Percentiles rank a stretch among this genome's conserved stretches.
Conservation (phyloP, 92 coral and sea anemone genomes). For the Parazoanthus atlanticus region DNA sequence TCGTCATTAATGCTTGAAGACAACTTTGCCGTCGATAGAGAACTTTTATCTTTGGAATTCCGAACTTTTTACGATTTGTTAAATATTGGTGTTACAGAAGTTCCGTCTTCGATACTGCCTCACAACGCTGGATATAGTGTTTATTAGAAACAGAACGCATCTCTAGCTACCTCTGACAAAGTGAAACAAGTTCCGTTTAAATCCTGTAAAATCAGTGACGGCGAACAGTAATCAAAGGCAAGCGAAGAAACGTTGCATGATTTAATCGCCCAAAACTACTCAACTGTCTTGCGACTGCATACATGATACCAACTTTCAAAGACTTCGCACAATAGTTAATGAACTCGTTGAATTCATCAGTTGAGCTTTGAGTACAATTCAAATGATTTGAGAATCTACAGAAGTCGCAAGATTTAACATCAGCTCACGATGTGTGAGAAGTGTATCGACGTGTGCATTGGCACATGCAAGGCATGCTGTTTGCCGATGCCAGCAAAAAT, state of each 20-base stretch:
- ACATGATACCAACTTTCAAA: not conserved
- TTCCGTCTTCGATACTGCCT: not conserved
- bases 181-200: not conserved
- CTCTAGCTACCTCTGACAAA: not conserved
- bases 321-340: slow-evolving; percentile 1
- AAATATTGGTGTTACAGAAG: not conserved
- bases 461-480: slow-evolving; percentile 67
- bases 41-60: not conserved
- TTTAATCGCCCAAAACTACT: not conserved
- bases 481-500: slow-evolving; percentile 60
- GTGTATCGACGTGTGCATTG: slow-evolving; percentile 58
- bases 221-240: not conserved
- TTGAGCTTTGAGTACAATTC: no score
- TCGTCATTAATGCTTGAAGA: not conserved
- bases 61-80: not conserved
- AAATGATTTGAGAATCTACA: not conserved
- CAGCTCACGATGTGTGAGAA: slow-evolving; percentile 55
- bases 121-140: not conserved
- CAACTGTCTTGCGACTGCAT: not conserved
- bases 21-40: not conserved
- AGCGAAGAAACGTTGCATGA: not conserved
- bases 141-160: not conserved
- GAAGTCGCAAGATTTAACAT: slow-evolving; percentile 52
- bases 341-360: not conserved
- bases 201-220: not conserved